Base-by-base conservation (phyloP, 2,113 vertebrate genomes). In the Gambusia affinis region DNA sequence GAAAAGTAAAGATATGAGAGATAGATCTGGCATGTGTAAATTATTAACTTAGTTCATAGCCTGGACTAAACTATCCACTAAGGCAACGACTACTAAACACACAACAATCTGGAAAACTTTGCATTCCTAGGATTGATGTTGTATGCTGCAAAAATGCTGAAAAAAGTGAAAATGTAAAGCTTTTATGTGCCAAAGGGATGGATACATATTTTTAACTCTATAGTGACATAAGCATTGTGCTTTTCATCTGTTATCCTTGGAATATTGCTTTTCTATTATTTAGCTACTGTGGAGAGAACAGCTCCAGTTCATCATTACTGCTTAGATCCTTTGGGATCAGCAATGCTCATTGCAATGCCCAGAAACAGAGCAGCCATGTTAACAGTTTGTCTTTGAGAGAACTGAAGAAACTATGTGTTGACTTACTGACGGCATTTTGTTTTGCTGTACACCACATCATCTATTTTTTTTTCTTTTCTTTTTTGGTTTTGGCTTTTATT, bases 401-500 rank as follows among this genome's bases (percentile, higher is more conserved):
- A 76, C 79, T 63, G 79, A 79, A 87, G 57, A 42, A 79, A n/a
- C 62, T 24, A 7, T 33, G 10, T 44, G 57, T 61, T 70, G 47
- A 75, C 54, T 84, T 76, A 47, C 74, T 65, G 39, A 77, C 33
- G 74, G 31, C 31, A 84, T 54, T 22, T 19, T 22, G 27, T 54
- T 51, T 47, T 54, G 6, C 22, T 54, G 47, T 19, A 22, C 6
- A 54, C 6, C 6, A 54, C 6, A 24, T 24, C 39, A 28, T 8
- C 73, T 82, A 10, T 63, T 24, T 76, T 74, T 10, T 72, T 27
- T 73, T 29, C 75, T 30, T 24, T 62, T 37, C 11, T 51, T 47
- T 0, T 12, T 6, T 89, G 27, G 12, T 64, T 37, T 12, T 44
- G 54, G 0, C 10, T 5, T 89, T 60, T 75, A 85, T 92, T 10